These are phyloP conservation scores for Aquatica leii DNA, from an alignment of 2,888 invertebrate species.

Conservation along the genomic window DNA sequence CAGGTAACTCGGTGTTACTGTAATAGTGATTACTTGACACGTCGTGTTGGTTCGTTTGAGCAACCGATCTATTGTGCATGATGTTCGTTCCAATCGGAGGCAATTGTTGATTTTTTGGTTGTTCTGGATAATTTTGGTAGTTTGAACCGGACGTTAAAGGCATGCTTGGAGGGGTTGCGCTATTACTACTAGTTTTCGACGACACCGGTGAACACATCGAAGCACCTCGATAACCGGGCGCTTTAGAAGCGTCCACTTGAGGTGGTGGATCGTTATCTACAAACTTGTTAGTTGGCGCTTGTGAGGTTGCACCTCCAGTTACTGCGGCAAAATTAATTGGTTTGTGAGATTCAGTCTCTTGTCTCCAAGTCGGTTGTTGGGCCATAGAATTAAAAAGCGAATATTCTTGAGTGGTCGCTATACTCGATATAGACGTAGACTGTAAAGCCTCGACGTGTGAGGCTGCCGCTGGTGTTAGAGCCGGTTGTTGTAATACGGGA, in stretches of 20 bases:
- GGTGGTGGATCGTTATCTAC: slow-evolving; percentile 65
- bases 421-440: slow-evolving; percentile 47
- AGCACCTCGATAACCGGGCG: slow-evolving; percentile 87
- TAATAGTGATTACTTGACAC: slow-evolving; percentile 41
- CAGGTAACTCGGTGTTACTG: slow-evolving; percentile 35
- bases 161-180: slow-evolving; percentile 64
- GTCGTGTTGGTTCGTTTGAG: slow-evolving; percentile 46
- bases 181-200: slow-evolving; percentile 66
- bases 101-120: slow-evolving; percentile 48
- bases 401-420: slow-evolving; percentile 74
- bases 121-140: slow-evolving; percentile 52
- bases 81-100: slow-evolving; percentile 57
- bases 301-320: slow-evolving; percentile 64
- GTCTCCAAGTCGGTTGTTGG: slow-evolving; percentile 70
- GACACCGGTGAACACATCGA: slow-evolving; percentile 81
- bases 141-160: slow-evolving; percentile 46
- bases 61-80: slow-evolving; percentile 48
- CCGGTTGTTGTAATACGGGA: slow-evolving; percentile 43
- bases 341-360: slow-evolving; percentile 66
- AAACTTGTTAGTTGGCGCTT: slow-evolving; percentile 60
- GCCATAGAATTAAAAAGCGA: slow-evolving; percentile 86
- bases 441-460: slow-evolving; percentile 31
- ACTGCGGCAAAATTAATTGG: slow-evolving; percentile 78
- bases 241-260: slow-evolving; percentile 86
- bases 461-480: slow-evolving; percentile 45